These are phyloP conservation scores for Drosophila suzukii DNA, from an alignment of 1,140 invertebrate genomes.

Conservation along the genomic window DNA sequence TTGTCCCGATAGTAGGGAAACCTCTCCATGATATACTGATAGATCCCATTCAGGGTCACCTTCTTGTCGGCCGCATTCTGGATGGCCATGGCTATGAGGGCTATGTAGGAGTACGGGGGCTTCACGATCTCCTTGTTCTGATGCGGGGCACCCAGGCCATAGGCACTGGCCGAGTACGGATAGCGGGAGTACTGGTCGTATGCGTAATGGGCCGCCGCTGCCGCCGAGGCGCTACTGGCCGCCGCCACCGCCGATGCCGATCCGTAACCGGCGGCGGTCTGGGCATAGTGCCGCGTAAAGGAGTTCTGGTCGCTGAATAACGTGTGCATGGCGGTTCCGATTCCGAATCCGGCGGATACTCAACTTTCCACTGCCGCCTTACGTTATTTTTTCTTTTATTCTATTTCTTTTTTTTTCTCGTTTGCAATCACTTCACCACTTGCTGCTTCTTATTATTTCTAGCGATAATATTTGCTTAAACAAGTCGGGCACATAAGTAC, in stretches of 20 bases:
- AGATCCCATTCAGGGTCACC: slow-evolving; percentile 98
- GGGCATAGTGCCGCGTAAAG: slow-evolving; percentile 86
- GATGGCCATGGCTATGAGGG: slow-evolving; percentile 99
- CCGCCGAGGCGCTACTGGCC: slow-evolving; percentile 85
- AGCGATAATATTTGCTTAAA: slow-evolving; percentile 77
- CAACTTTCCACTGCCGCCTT: too few relatives aligned
- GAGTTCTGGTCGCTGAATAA: slow-evolving; percentile 94
- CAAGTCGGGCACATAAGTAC: slow-evolving; percentile 53
- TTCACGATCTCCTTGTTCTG: slow-evolving; percentile 96
- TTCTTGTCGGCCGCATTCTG: slow-evolving; percentile 96
- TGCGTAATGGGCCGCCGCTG: slow-evolving; percentile 85
- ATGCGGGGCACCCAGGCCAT: slow-evolving; percentile 87
- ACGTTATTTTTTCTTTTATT: slow-evolving; percentile 5
- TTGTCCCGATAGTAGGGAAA: slow-evolving; percentile 99
- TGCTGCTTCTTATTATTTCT: slow-evolving; percentile 57
- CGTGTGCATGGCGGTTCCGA: slow-evolving; percentile 89
- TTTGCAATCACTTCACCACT: slow-evolving; percentile 27
- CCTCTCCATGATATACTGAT: slow-evolving; percentile 99
- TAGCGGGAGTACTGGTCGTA: slow-evolving; percentile 90
- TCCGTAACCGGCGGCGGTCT: slow-evolving; percentile 86
- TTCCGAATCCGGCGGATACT: slow-evolving; percentile 24
- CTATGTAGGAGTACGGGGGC: slow-evolving; percentile 99
- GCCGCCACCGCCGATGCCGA: slow-evolving; percentile 84
- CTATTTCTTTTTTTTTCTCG: slow-evolving; percentile 24
- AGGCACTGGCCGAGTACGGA: slow-evolving; percentile 86